Evolutionary conservation across 2,113 vertebrate species (phyloP).

Genomic region (Bos taurus): ARS-UCD2.0 NC_037337.1:93045001-93045500

Average conservation of each 20-base stretch:
- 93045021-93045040: not conserved
- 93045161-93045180: not conserved
- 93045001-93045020: not conserved
- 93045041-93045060: not conserved
- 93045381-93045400: slow-evolving; percentile 29
- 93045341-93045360: not conserved
- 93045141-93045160: not conserved
- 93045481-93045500: not conserved
- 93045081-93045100: not conserved
- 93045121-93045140: not conserved
- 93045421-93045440: slow-evolving; percentile 23
- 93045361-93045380: not conserved
- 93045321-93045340: not conserved
- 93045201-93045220: not conserved
- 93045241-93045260: not conserved
- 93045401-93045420: not conserved
- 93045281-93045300: not conserved
- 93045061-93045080: not conserved
- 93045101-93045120: not conserved
- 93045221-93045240: slow-evolving; percentile 1
- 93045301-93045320: not conserved
- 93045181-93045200: not conserved
- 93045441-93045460: not conserved
- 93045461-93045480: not conserved
- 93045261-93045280: not conserved